Percentiles rank a stretch among this genome's conserved stretches.
Conservation (phyloP, 2,888 invertebrate species). For the Stenoptilia bipunctidactyla region DNA sequence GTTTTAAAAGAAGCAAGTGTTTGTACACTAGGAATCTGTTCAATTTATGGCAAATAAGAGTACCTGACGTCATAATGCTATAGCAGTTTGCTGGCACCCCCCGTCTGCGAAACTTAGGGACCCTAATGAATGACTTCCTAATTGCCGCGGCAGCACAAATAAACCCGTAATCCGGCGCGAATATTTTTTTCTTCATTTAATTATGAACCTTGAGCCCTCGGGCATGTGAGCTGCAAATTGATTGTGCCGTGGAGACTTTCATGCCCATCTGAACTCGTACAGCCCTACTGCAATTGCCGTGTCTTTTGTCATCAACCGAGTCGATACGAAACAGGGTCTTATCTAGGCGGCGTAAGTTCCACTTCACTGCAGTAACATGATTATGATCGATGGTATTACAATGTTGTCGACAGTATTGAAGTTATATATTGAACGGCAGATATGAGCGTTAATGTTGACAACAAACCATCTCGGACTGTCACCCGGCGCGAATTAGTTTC, state of each 20-base stretch:
- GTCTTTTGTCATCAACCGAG: background rate
- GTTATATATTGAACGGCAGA: no score
- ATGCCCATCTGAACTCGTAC: no score
- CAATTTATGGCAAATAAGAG: constrained; percentile 38
- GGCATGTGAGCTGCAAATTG: constrained; percentile 54
- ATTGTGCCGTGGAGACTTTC: constrained; percentile 21
- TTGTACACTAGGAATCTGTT: constrained; percentile 16
- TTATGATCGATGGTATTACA: background rate
- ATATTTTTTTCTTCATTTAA: constrained; percentile 41
- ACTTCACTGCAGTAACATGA: no score
- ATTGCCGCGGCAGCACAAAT: constrained; percentile 65
- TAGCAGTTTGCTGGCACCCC: constrained; percentile 68
- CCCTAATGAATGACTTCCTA: constrained; percentile 71
- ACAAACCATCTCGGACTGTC: constrained; percentile 64
- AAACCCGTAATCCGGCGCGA: constrained; percentile 60
- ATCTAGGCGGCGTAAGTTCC: no score
- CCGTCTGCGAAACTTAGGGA: constrained; percentile 70
- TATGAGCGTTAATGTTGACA: constrained; percentile 58
- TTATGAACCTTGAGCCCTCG: constrained; percentile 57
- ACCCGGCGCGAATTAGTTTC: constrained; percentile 60
- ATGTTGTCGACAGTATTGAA: no score
- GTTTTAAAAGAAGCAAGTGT: constrained; percentile 29
- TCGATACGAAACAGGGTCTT: background rate
- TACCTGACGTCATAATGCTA: constrained; percentile 47
- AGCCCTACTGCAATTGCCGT: no score